Evolutionary conservation across 2,888 invertebrate genomes (phyloP).

Genomic region (Eristalinus aeneus): DNA sequence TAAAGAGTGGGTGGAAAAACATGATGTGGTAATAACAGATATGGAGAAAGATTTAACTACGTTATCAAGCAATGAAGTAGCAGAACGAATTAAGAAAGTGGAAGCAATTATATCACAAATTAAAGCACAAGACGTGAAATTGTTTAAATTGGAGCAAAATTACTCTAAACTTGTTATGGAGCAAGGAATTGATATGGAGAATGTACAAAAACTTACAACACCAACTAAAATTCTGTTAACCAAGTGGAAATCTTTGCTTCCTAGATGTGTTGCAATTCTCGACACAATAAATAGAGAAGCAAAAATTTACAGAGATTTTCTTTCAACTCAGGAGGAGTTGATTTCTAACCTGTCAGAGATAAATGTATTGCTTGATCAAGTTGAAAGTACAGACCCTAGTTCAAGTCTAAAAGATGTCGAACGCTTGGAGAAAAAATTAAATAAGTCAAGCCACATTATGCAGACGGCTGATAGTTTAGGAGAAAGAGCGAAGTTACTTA

Average conservation of each 20-base stretch:
- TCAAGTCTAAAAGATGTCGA: conserved; percentile 76
- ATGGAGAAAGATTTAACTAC: conserved; percentile 84
- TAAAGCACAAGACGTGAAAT: conserved; percentile 82
- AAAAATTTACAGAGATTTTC: conserved; percentile 86
- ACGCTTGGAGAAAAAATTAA: conserved; percentile 83
- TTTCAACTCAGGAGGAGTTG: conserved; percentile 86
- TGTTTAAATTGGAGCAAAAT: conserved; percentile 85
- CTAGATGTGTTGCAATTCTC: conserved; percentile 83
- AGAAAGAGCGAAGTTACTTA: conserved; percentile 83
- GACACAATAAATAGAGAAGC: conserved; percentile 83
- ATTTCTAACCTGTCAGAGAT: conserved; percentile 87
- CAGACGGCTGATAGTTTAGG: conserved; percentile 84
- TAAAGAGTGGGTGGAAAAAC: conserved; percentile 84
- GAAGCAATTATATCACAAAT: conserved; percentile 83
- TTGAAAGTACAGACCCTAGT: conserved; percentile 80
- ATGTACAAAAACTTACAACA: conserved; percentile 84
- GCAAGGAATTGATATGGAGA: conserved; percentile 86
- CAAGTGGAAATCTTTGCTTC: conserved; percentile 86
- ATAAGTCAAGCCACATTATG: conserved; percentile 82
- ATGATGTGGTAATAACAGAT: conserved; percentile 84
- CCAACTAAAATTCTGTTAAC: conserved; percentile 83
- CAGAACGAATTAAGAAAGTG: conserved; percentile 83
- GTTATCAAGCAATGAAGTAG: conserved; percentile 83
- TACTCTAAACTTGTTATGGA: conserved; percentile 87
- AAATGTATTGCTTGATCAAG: conserved; percentile 85